phyloP scores from a whole-genome alignment of 2,797 vertebrate species.

The Mus minutoides region DNA sequence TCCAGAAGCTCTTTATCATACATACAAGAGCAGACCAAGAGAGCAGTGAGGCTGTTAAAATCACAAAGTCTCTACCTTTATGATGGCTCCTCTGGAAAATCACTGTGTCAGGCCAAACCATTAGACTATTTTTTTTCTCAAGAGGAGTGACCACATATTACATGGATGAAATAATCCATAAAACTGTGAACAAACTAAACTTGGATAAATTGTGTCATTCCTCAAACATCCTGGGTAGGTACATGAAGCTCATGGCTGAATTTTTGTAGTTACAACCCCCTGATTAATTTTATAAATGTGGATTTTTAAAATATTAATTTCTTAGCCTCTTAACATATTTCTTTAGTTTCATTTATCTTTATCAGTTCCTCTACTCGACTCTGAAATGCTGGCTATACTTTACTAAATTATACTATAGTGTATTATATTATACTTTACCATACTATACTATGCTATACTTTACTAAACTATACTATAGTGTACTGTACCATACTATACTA shows the following conservation, averaged over 20 bases:
- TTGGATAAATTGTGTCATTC: neutral
- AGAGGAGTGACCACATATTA: neutral
- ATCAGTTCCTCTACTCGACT: neutral
- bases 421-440: too few relatives aligned
- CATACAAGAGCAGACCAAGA: neutral
- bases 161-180: neutral
- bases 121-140: neutral
- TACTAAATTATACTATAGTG: too few relatives aligned
- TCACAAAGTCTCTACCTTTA: too few relatives aligned
- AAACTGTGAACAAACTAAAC: neutral
- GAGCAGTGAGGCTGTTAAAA: neutral
- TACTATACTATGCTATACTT: neutral
- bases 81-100: neutral
- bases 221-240: neutral
- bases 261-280: neutral
- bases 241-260: neutral
- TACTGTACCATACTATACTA: neutral
- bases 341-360: neutral
- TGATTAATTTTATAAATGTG: neutral
- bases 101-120: neutral
- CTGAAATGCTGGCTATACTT: neutral
- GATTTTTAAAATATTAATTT: constrained; percentile 21
- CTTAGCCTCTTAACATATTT: neutral
- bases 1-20: neutral
- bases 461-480: neutral